Evolutionary conservation across 1,140 invertebrate species (phyloP), one percentile per base, ranked within the genome.

Genomic region (Octopus bimaculoides): DNA sequence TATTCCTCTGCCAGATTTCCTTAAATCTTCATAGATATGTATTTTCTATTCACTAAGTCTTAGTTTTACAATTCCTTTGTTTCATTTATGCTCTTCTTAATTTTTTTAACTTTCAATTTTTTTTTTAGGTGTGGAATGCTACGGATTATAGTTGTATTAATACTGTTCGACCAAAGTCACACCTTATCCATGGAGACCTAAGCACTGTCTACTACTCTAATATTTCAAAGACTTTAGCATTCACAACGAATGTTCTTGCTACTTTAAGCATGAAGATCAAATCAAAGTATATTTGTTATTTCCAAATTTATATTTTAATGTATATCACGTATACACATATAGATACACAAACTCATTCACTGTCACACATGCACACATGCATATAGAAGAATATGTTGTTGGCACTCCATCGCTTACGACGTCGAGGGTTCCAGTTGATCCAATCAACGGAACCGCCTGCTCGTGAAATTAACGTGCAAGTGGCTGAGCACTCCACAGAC

Each of bases 161-260:
- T 77, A 90, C 89, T 9, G 82, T 90, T 8, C 83, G 89, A 61
- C 89, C 89, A 20, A 91, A 90, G 81, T 85, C 87, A 83, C 89
- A 90, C 84, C 88, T 88, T 77, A 90, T 91, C 53, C 85, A 86
- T 20, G 90, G 89, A 9, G 88, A 90, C 66, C 86, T 91, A 5
- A 89, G 90, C 77, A 87, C 89, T 52, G 86, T 88, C 52, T 85
- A 87, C 82, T 91, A 90, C 77, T 90, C 88, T 5, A 83, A 77
- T 74, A 81, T 85, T 12, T 86, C 85, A 52, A 90, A 88, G 83
- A 85, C 87, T 41, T 81, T 91, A n/a, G 85, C 87, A 20, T 84
- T 90, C 8, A 87, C 88, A 56, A 89, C 89, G 5, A 89, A 90
- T 81, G 86, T 88, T 80, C 88, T 91, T 84, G 86, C 88, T 56